Percentiles rank a stretch among this genome's conserved stretches.
These are phyloP conservation scores for Pseudocheirus occidentalis DNA, from an alignment of 2,797 vertebrate species.

Conservation along the genomic window DNA sequence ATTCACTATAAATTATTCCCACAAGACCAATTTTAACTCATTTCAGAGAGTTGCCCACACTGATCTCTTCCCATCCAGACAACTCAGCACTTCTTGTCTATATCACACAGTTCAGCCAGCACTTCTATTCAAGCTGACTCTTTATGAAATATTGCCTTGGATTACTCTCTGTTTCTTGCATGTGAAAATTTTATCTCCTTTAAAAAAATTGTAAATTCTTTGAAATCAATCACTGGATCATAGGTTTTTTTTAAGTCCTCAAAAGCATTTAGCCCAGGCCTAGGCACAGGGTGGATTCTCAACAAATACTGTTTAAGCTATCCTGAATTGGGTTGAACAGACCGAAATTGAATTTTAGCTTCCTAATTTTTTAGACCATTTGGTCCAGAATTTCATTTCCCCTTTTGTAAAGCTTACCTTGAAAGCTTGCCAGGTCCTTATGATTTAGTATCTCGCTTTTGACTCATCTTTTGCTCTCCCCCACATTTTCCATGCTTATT, in stretches of 20 bases:
- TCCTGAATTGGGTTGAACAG: background rate
- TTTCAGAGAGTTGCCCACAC: background rate
- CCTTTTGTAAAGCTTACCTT: constrained; percentile 61
- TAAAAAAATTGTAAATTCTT: background rate
- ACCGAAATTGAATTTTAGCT: background rate
- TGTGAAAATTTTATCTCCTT: background rate
- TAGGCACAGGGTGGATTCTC: background rate
- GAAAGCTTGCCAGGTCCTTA: constrained; percentile 52
- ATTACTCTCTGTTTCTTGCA: background rate
- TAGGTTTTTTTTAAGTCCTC: background rate
- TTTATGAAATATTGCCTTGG: background rate
- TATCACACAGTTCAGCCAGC: background rate
- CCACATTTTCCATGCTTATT: constrained; percentile 48
- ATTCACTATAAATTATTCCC: background rate
- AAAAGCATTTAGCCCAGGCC: background rate
- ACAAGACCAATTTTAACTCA: background rate
- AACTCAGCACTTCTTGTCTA: background rate
- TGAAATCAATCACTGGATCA: constrained; percentile 2
- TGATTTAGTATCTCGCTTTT: constrained; percentile 56
- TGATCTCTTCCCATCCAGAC: background rate
- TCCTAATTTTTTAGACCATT: constrained; percentile 35
- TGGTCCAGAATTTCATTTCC: constrained; percentile 48
- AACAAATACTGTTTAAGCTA: background rate
- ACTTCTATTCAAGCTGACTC: background rate
- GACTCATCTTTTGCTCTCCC: constrained; percentile 53